Percentiles rank a stretch among this genome's conserved stretches.
Evolutionary conservation across 2,888 invertebrate genomes (phyloP).

Genomic region (Shargacucullia verbasci): DNA sequence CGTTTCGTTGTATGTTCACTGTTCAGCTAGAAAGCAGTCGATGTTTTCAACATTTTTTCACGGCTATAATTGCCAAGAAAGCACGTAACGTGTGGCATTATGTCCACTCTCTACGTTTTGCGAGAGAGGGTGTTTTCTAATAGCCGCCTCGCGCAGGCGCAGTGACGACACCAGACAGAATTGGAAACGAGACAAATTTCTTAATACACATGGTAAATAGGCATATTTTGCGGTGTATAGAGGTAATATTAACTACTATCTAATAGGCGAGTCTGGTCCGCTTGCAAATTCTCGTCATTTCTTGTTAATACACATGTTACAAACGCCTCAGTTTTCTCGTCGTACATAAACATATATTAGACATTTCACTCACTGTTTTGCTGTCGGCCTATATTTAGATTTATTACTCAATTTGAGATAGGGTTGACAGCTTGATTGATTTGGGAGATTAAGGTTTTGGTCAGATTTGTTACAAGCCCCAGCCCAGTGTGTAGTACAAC

Average conservation of each 20-base stretch:
- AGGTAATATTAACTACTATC: not conserved
- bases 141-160: conserved; percentile 3
- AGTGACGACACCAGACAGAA: conserved; percentile 16
- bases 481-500: not conserved
- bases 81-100: conserved; percentile 35
- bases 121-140: conserved; percentile 49
- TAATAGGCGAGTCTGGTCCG: conserved; percentile 1
- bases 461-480: no score
- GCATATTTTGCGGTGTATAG: conserved; percentile 4
- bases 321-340: conserved; percentile 17
- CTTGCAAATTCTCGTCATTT: conserved; percentile 7
- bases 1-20: conserved; percentile 3
- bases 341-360: conserved; percentile 10
- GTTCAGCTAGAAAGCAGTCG: conserved; percentile 33
- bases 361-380: conserved; percentile 11
- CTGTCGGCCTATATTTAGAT: conserved; percentile 6
- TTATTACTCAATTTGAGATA: not conserved
- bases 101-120: conserved; percentile 24
- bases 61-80: conserved; percentile 49
- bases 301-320: conserved; percentile 3
- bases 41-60: conserved; percentile 45
- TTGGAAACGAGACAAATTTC: conserved; percentile 37
- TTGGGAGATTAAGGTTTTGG: not conserved
- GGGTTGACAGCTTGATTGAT: not conserved
- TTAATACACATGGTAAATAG: conserved; percentile 23